Evolutionary conservation across 1,140 invertebrate genomes (phyloP), one percentile per base, ranked within the genome.

Genomic region (Anastrepha ludens): DNA sequence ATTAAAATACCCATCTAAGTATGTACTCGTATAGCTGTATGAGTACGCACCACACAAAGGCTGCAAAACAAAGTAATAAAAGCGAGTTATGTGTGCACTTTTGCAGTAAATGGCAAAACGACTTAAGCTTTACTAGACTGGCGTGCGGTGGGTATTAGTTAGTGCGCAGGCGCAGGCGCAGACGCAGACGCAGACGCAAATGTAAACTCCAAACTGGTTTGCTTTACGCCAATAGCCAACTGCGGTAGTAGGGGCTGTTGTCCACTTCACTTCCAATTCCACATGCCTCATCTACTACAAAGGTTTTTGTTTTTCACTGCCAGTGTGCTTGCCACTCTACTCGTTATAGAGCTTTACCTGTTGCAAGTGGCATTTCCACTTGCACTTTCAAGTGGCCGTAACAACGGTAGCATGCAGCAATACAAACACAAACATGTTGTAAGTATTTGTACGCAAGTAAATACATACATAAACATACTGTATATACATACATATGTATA

Each of bases 31-130:
- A 29, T 29, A 29, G 29, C 29, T 29, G 29, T 17, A 55, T 55
- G 17, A 20, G 7, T 47, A 81, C 3, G 55, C 47, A 81, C n/a
- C 64, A 62, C 44, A 55, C 47, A n/a, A 81, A 55, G 11, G n/a
- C 47, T n/a, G 74, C 74, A 81, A 81, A 81, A 81, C 67, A 81
- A 81, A 55, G 74, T n/a, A 20, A 81, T 81, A 81, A 81, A 81
- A 81, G 47, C 74, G 47, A 81, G 47, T 81, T 55, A 81, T 81
- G 47, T 20, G 47, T 55, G 47, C 74, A 81, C 44, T 41, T 81
- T 20, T 20, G 74, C 74, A 55, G 74, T 50, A 81, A 81, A 81
- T 55, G 74, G 47, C 8, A 13, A 81, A 81, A 29, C 74, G 47
- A 81, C 74, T 81, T 81, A 41, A 81, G 9, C 55, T 70, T 81